Evolutionary conservation across 37 sponge, comb jelly and placozoan species (phyloP), one percentile per base, ranked within the genome.

Genomic region (Ephydatia muelleri): DNA sequence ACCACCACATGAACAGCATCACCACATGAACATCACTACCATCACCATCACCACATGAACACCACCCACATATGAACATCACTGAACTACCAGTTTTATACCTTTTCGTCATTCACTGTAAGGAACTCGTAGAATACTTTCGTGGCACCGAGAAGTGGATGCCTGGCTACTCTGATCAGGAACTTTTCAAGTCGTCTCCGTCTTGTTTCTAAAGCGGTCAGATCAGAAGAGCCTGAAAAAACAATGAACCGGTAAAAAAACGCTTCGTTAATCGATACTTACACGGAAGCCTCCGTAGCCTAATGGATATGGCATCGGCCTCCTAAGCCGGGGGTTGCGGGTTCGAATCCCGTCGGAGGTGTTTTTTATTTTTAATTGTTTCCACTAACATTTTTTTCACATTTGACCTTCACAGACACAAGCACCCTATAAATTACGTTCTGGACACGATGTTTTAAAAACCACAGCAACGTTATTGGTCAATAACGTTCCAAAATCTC

Each of bases 261-360:
- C 19, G 68, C n/a, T 21, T 1, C 13, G 5, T 35, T 67, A 21
- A 25, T 0, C 80, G 35, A 14, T 33, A 68, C 31, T 1, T 49
- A 40, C 34, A 25, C 47, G n/a, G 70, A 69, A 86, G 95, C 95
- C 95, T 92, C 95, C 95, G 95, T 95, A 95, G 95, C 95, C 95
- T 95, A 95, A 95, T 91, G 95, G 95, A 91, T 95, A 95, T 95
- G 95, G 95, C 95, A 95, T 95, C 95, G 95, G 95, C 95, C 95
- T 95, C 95, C 95, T 95, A 95, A 95, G 95, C 95, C 95, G 95
- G 95, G 95, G 95, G 95, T 95, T 95, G 95, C 92, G 95, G 95
- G 95, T 95, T 95, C 95, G 95, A 95, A 85, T 95, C 95, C 95
- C 95, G 92, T 92, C 95, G 95, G 95, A 92, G 95, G 95, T 95